Percentiles rank a stretch among this genome's conserved stretches.
These are phyloP conservation scores for Lemur catta DNA, from an alignment of 2,797 vertebrate species.

Conservation along the genomic window DNA sequence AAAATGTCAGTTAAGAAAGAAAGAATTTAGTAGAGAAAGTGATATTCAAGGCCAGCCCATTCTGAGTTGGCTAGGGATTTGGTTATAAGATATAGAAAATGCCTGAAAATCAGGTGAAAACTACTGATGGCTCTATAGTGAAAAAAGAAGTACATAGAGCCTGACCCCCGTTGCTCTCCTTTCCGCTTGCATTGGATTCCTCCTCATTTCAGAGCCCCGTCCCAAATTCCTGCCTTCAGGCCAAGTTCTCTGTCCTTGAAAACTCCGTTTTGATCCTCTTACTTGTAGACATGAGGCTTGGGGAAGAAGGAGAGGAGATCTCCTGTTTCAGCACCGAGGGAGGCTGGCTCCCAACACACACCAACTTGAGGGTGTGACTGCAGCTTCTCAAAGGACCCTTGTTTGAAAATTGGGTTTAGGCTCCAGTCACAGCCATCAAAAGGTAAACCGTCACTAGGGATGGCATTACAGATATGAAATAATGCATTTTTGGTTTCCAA, in stretches of 20 bases:
- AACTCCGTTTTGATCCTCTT: neutral
- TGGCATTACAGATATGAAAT: neutral
- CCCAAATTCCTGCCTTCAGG: neutral
- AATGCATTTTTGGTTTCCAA: neutral
- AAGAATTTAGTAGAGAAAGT: conserved; percentile 72
- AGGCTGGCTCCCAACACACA: neutral
- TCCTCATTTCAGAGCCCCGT: neutral
- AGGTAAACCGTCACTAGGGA: neutral
- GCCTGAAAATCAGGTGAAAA: conserved; percentile 62
- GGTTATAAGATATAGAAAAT: conserved; percentile 53
- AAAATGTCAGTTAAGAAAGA: conserved; percentile 68
- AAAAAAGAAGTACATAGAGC: neutral
- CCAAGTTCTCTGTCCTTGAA: neutral
- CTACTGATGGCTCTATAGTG: neutral
- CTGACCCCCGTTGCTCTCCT: accelerated
- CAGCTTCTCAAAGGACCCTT: neutral
- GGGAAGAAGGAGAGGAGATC: neutral
- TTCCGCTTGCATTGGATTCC: neutral
- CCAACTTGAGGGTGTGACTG: neutral
- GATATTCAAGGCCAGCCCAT: conserved; percentile 50
- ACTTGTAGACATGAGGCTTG: neutral
- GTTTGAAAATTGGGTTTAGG: neutral
- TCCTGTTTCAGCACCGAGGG: neutral
- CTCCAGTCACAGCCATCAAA: neutral
- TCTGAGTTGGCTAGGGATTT: conserved; percentile 56